Evolutionary conservation across 2,888 invertebrate genomes (phyloP).

Genomic region (Anoplius nigerrimus): DNA sequence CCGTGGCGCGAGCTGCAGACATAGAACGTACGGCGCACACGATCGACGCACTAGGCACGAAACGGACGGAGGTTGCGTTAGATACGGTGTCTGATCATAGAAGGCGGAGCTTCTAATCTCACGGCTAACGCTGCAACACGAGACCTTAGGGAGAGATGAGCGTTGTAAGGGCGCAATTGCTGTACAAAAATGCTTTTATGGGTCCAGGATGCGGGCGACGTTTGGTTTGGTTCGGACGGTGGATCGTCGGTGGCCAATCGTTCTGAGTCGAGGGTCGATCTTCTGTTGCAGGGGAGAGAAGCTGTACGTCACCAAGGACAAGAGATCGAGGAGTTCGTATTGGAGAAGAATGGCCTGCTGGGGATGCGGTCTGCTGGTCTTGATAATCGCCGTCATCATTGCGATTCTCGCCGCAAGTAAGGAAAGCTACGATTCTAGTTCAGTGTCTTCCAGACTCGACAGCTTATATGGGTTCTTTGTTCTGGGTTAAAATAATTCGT

Average conservation of each 20-base stretch:
- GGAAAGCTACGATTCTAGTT: constrained; percentile 52
- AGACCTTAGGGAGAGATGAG: constrained; percentile 8
- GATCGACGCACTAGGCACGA: constrained; percentile 23
- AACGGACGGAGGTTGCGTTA: constrained; percentile 7
- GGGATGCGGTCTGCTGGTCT: constrained; percentile 81
- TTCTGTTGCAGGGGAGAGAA: constrained; percentile 85
- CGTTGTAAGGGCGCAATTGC: constrained; percentile 52
- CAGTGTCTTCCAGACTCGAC: too few relatives aligned
- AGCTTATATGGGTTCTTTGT: too few relatives aligned
- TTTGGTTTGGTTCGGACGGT: constrained; percentile 1
- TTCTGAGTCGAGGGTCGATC: constrained; percentile 17
- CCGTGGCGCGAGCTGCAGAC: constrained; percentile 14
- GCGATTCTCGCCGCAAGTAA: constrained; percentile 86
- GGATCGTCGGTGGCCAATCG: too few relatives aligned
- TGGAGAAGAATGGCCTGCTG: constrained; percentile 83
- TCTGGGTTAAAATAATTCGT: not conserved
- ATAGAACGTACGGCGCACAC: not conserved
- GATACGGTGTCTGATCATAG: constrained; percentile 41
- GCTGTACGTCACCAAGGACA: constrained; percentile 88
- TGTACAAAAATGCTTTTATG: constrained; percentile 69
- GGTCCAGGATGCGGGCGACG: constrained; percentile 47
- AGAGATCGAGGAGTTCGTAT: constrained; percentile 81
- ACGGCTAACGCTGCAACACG: constrained; percentile 56
- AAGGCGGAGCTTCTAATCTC: constrained; percentile 67
- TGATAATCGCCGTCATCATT: constrained; percentile 82